These are phyloP conservation scores for Phataginus tetradactyla DNA, from an alignment of 2,797 vertebrate species.

Conservation along the genomic window DNA sequence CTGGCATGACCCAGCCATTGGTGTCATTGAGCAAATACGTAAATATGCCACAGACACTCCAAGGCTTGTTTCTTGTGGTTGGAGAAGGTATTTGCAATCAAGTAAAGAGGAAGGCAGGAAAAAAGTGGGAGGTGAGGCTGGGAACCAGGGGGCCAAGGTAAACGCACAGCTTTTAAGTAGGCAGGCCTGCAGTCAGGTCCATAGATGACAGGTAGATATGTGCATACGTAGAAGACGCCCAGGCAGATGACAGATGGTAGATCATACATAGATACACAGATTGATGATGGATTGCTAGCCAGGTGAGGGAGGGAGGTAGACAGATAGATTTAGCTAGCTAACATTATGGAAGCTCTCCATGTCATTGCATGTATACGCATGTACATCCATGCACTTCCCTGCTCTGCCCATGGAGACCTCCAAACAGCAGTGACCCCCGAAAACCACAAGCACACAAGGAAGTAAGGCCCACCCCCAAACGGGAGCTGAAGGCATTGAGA, in stretches of 20 bases:
- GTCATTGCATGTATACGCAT: background rate
- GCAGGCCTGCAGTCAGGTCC: background rate
- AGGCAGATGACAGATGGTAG: background rate
- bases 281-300: too few species aligned
- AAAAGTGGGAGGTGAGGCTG: too few species aligned
- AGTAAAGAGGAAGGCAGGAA: background rate
- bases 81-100: background rate
- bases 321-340: background rate
- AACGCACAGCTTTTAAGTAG: background rate
- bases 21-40: background rate
- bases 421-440: background rate
- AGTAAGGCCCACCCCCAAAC: background rate
- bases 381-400: rapidly evolving
- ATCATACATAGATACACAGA: too few species aligned
- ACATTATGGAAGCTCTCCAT: too few species aligned
- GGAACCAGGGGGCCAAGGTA: background rate
- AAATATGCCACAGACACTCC: too few species aligned
- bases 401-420: background rate
- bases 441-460: background rate
- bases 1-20: background rate
- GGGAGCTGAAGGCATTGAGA: background rate
- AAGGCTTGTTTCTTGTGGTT: too few species aligned
- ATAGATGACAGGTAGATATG: rapidly evolving
- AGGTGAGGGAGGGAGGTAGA: background rate
- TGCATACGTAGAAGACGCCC: background rate